Base-by-base conservation (phyloP, 64 coral and sea anemone genomes). In the Dendronephthya gigantea region DNA sequence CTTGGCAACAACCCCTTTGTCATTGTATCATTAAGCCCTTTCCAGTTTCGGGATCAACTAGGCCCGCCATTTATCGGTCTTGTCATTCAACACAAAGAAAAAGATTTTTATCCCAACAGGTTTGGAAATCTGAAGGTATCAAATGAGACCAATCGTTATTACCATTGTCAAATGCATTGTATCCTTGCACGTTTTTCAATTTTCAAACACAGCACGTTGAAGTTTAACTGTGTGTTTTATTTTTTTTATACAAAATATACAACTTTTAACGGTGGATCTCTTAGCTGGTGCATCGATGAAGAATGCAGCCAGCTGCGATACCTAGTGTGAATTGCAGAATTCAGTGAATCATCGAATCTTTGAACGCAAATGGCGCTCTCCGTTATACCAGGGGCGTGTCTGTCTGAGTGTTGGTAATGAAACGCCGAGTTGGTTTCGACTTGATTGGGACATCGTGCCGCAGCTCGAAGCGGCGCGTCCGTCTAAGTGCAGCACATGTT, bases 361-460 rank as follows among this genome's bases (percentile, higher is more conserved):
- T 85, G 83, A 85, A 85, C 83, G 83, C 83, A 85, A 85, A 85
- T 85, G 83, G 83, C 83, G 83, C 83, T 85, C 28, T 59, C 58
- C 48, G 83, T 85, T 28, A 23, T 28, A 62, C 83, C 83, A 32
- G 83, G 83, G 58, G 83, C 83, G 58, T 85, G 83, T 85, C 83
- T 85, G 50, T 45, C 41, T 45, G 41, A 45, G 41, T 45, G 41
- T 45, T 45, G 41, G 41, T 45, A 6, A 45, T 6, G n/a, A 85
- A n/a, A 85, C 49, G 31, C 55, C 47, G 83, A 34, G 8, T 32
- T 50, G 9, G 40, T 52, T 49, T 85, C 30, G 47, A 48, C 23
- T 19, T n/a, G 17, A 29, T 85, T 85, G 83, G 43, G 83, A 27
- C 13, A 48, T 85, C 83, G 83, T 27, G 83, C 28, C 83, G 83